Evolutionary conservation across 2,113 vertebrate species (phyloP).

Genomic region (Stictonetta naevosa): DNA sequence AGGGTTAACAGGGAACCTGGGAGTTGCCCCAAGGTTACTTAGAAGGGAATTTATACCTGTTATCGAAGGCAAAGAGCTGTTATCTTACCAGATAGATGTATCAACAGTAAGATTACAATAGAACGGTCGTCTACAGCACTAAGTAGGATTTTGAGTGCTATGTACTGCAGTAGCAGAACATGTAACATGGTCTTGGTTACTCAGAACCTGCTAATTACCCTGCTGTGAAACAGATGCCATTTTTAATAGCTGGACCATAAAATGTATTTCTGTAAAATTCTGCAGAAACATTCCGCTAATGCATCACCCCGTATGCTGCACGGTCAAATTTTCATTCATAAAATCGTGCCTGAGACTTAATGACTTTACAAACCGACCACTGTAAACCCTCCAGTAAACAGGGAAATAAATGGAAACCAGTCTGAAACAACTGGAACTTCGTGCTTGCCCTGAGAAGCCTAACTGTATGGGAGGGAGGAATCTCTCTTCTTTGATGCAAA

Average conservation of each 20-base stretch:
- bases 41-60: neutral
- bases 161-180: neutral
- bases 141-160: neutral
- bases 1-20: too few relatives aligned
- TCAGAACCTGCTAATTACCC: neutral
- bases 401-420: neutral
- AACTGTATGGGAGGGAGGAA: neutral
- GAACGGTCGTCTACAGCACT: neutral
- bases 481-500: neutral
- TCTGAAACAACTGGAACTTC: neutral
- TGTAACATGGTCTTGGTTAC: neutral
- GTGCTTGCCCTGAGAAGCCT: neutral
- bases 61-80: neutral
- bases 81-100: neutral
- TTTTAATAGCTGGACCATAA: neutral
- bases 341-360: neutral
- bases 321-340: neutral
- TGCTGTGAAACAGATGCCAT: neutral
- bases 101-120: neutral
- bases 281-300: neutral
- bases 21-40: neutral
- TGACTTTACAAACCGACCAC: neutral
- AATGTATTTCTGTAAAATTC: neutral
- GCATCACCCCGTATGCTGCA: neutral
- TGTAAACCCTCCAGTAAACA: fast-evolving